phyloP scores from a whole-genome alignment of 2,113 vertebrate genomes.

The Panthera uncia region DNA sequence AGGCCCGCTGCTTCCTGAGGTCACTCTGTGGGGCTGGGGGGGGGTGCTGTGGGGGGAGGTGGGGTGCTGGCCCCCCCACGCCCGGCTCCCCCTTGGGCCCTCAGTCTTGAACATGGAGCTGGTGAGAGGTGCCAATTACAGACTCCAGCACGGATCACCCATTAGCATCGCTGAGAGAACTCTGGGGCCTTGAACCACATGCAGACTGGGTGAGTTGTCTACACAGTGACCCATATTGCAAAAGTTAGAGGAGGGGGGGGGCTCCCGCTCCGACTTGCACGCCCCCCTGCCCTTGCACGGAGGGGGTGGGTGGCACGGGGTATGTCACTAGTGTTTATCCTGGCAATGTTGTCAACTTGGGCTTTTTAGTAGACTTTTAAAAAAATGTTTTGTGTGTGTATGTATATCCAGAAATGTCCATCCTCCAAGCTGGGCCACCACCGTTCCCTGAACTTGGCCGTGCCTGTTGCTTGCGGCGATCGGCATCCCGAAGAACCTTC shows the following conservation, averaged over 20 bases:
- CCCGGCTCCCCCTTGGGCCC: slow-evolving; percentile 61
- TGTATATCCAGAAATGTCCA: slow-evolving; percentile 59
- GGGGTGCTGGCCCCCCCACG: neutral
- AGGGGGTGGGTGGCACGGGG: neutral
- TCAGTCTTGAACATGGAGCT: slow-evolving; percentile 78
- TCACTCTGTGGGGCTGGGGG: slow-evolving; percentile 77
- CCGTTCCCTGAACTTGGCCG: slow-evolving; percentile 62
- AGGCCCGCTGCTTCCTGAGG: slow-evolving; percentile 75
- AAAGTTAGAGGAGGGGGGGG: neutral
- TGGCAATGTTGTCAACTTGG: slow-evolving; percentile 45
- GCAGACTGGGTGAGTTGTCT: slow-evolving; percentile 60
- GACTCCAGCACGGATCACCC: slow-evolving; percentile 69
- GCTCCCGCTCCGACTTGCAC: neutral
- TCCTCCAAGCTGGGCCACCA: slow-evolving; percentile 59
- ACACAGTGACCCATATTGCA: slow-evolving; percentile 65
- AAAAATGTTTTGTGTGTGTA: slow-evolving; percentile 18
- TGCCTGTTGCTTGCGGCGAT: slow-evolving; percentile 61
- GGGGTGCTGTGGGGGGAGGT: slow-evolving; percentile 17
- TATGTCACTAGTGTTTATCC: slow-evolving; percentile 35
- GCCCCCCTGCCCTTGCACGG: neutral
- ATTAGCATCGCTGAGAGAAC: slow-evolving; percentile 48
- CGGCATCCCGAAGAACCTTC: slow-evolving; percentile 69
- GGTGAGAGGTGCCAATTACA: slow-evolving; percentile 76
- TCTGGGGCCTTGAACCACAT: slow-evolving; percentile 67
- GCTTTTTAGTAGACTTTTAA: slow-evolving; percentile 55